Evolutionary conservation across 2,113 vertebrate genomes (phyloP), one percentile per base, ranked within the genome.

Genomic region (Crotalus viridis): DNA sequence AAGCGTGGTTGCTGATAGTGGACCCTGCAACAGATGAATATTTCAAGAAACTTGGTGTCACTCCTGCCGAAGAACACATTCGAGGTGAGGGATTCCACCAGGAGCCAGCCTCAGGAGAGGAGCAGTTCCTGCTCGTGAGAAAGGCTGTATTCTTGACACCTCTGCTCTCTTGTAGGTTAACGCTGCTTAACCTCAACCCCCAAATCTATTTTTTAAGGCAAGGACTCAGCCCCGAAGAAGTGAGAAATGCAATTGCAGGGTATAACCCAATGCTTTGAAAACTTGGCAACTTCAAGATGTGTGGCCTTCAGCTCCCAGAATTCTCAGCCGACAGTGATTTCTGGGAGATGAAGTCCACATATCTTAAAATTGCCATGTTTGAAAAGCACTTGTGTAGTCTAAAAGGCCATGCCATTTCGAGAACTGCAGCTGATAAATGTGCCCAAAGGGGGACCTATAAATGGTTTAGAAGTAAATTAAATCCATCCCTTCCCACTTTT

Each of bases 1-100:
- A 99, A 94, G 98, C 98, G 43, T 95, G 94, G 94, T 97, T 99
- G 5, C 97, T 99, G 46, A 98, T 99, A 96, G 99, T 99, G 24
- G 98, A 99, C 96, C 98, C 97, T 0, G 98, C 99, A 54, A 98
- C 99, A 0, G 99, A 99, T 0, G 97, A 98, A 5, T 95, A 99
- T 94, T 99, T 99, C 96, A 98, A 97, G 96, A 98, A 97, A 93
- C 97, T 99, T 54, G 98, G 97, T 90, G 96, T 99, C 85, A 97
- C 95, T 2, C 98, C 99, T 13, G 98, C 97, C 0, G 97, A 97
- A 92, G 98, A 97, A 54, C 98, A 99, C 54, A 95, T 97, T 85
- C 98, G 97, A 98, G 98, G 99, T 99, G 92, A 95, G 94, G 1
- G 3, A 10, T 33, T 22, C 4, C 26, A 22, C 0, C 87, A 2